Percentiles rank a stretch among this genome's conserved stretches.
phyloP scores from a whole-genome alignment of 2,797 vertebrate species.

The Phrynocephalus vlangalii region DNA sequence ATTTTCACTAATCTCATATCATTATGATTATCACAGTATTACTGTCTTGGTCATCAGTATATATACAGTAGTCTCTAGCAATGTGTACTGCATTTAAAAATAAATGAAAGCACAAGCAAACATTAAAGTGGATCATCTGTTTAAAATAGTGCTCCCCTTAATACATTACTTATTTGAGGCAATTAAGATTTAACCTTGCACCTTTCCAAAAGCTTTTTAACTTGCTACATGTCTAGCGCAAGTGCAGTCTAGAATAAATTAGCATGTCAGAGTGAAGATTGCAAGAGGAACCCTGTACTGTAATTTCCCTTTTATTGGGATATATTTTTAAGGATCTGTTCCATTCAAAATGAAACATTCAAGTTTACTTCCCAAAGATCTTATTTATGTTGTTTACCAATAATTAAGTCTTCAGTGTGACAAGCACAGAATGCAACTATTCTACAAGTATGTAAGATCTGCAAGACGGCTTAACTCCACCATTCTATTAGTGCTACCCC shows the following conservation, averaged over 20 bases:
- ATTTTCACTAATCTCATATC: background rate
- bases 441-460: background rate
- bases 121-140: background rate
- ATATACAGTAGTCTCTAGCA: background rate
- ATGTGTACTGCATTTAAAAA: no score
- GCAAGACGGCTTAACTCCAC: background rate
- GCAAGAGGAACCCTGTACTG: constrained; percentile 10
- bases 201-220: constrained; percentile 37
- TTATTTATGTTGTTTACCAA: background rate
- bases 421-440: background rate
- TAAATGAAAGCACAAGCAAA: background rate
- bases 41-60: background rate
- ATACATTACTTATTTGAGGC: constrained; percentile 18
- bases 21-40: background rate
- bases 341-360: background rate
- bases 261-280: constrained; percentile 36
- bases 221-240: constrained; percentile 44
- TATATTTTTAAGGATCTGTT: background rate
- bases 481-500: background rate
- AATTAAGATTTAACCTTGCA: constrained; percentile 32
- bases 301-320: background rate
- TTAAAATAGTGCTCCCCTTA: background rate
- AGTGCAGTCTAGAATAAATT: constrained; percentile 43
- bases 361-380: background rate
- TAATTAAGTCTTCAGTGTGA: background rate